Conservation (phyloP, 1,140 invertebrate genomes). For the Heterodera carotae region DNA sequence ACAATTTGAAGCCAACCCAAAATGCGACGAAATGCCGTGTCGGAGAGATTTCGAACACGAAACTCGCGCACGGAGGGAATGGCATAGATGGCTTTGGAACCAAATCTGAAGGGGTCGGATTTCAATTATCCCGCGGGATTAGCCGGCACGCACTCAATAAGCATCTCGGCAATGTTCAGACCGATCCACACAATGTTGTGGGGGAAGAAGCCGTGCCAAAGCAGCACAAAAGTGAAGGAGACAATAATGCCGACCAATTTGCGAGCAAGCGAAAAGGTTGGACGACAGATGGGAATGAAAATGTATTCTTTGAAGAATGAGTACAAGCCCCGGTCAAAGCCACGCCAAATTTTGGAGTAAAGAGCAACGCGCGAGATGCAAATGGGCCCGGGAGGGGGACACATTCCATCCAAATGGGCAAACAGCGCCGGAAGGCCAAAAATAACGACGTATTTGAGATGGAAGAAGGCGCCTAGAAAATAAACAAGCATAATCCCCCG, state of each 20-base stretch:
- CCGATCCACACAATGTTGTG: slow-evolving; percentile 65
- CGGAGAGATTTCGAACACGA: slow-evolving; percentile 52
- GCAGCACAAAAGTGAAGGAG: slow-evolving; percentile 61
- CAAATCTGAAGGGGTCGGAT: slow-evolving; percentile 31
- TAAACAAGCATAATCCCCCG: background rate
- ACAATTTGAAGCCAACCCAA: slow-evolving; percentile 60
- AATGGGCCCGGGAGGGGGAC: slow-evolving; percentile 60
- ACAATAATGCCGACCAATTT: slow-evolving; percentile 61
- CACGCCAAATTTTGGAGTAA: slow-evolving; percentile 65
- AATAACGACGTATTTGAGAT: slow-evolving; percentile 65
- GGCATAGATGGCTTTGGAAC: slow-evolving; percentile 54
- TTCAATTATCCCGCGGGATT: background rate
- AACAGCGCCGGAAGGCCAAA: slow-evolving; percentile 63
- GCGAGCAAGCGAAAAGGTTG: slow-evolving; percentile 56
- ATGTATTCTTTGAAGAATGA: slow-evolving; percentile 64
- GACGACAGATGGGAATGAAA: slow-evolving; percentile 63
- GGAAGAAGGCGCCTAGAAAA: slow-evolving; percentile 59
- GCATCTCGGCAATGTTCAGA: slow-evolving; percentile 61
- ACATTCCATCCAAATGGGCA: slow-evolving; percentile 60
- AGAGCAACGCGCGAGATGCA: slow-evolving; percentile 59
- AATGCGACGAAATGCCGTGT: slow-evolving; percentile 56
- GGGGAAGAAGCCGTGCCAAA: slow-evolving; percentile 65
- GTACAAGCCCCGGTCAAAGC: slow-evolving; percentile 62
- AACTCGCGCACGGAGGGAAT: slow-evolving; percentile 48
- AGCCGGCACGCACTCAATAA: slow-evolving; percentile 49